phyloP scores from a whole-genome alignment of 1,140 invertebrate species.

The Brachystomella parvula region DNA sequence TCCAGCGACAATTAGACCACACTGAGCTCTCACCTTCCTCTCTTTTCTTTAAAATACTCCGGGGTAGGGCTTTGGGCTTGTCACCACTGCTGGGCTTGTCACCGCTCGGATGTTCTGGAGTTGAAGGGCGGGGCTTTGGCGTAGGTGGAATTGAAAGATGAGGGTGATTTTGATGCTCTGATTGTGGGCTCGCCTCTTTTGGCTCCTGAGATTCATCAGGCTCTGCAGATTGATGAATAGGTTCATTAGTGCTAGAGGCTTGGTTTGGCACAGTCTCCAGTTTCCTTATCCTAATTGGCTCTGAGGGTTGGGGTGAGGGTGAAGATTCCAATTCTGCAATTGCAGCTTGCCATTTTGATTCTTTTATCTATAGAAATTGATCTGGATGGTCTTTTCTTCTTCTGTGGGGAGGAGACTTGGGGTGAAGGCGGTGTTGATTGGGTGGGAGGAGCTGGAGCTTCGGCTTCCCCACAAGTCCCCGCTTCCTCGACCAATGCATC shows the following conservation, averaged over 20 bases:
- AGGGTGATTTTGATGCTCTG: too few species aligned
- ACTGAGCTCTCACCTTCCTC: constrained; percentile 27
- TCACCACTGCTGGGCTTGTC: too few species aligned
- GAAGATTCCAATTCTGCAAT: background rate
- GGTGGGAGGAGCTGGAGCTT: background rate
- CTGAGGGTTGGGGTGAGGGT: background rate
- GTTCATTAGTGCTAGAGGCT: too few species aligned
- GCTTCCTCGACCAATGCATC: constrained; percentile 33
- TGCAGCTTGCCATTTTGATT: background rate
- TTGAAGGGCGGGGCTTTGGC: too few species aligned
- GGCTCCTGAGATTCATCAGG: too few species aligned
- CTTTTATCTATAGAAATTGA: background rate
- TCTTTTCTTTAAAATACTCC: constrained; percentile 10
- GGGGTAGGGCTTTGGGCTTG: background rate
- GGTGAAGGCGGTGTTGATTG: background rate
- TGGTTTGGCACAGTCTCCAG: too few species aligned
- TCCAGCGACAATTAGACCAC: constrained; percentile 19
- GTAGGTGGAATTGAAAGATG: too few species aligned
- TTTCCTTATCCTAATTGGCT: background rate
- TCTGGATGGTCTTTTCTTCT: background rate
- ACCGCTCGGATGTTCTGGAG: background rate
- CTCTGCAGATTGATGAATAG: too few species aligned
- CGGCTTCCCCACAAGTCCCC: constrained; percentile 25
- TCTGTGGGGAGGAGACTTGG: background rate
- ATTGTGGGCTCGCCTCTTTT: too few species aligned